Evolutionary conservation across 2,888 invertebrate genomes (phyloP).

Genomic region (Ernsta delagoae): DNA sequence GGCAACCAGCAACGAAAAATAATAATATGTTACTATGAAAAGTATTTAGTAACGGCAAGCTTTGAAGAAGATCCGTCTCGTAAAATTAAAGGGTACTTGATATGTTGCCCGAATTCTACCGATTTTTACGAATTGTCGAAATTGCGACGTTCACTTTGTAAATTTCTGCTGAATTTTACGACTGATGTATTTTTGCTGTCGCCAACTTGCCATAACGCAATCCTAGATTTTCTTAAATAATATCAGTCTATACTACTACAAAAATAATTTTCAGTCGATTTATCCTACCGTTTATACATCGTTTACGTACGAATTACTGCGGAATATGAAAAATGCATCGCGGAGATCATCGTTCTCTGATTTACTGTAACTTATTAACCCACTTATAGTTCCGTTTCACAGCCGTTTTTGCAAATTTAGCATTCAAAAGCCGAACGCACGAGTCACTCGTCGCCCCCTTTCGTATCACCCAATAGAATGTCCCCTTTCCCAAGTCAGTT

Average conservation of each 20-base stretch:
- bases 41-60: too few species aligned
- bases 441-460: constrained; percentile 40
- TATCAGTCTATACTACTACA: constrained; percentile 85
- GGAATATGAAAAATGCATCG: constrained; percentile 71
- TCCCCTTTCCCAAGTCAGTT: constrained; percentile 45
- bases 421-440: constrained; percentile 47
- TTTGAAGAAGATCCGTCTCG: too few species aligned
- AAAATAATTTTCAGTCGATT: constrained; percentile 85
- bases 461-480: constrained; percentile 11
- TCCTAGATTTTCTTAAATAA: constrained; percentile 64
- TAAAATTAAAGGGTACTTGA: too few species aligned
- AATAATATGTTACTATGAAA: too few species aligned
- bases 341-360: constrained; percentile 69
- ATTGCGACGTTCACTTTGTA: not conserved
- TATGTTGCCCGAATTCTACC: not conserved
- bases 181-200: not conserved
- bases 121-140: not conserved
- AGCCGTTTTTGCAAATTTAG: constrained; percentile 47
- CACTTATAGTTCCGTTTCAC: constrained; percentile 52
- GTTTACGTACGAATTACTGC: constrained; percentile 57
- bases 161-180: not conserved
- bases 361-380: constrained; percentile 46
- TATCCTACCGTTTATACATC: constrained; percentile 74
- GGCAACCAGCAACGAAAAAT: constrained; percentile 29
- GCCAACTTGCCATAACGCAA: constrained; percentile 42